Evolutionary conservation across 2,888 invertebrate species (phyloP), one percentile per base, ranked within the genome.

Genomic region (Oscheius sp.): DNA sequence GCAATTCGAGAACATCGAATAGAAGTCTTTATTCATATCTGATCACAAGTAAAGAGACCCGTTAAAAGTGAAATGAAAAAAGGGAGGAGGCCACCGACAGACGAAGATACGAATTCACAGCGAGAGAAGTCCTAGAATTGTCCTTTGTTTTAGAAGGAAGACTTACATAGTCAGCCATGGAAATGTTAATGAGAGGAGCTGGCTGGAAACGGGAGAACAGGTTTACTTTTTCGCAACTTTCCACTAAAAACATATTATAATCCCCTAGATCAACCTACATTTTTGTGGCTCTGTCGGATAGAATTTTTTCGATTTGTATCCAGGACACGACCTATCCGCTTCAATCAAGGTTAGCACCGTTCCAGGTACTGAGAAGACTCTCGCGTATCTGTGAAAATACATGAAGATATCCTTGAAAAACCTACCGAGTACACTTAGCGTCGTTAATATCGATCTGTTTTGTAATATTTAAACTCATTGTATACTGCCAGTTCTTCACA

Each of bases 281-380:
- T 74, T 74, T 14, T 56, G 33, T 0, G 74, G 75, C 38, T 72
- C 65, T 14, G 72, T 57, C 20, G 71, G 69, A 36, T 65, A 70
- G 12, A 24, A 32, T 20, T 51, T 62, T 36, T 71, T 71, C 22
- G 71, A 56, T 54, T 33, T 63, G 45, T 71, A 75, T 14, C 59
- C 45, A n/a, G 59, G 54, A 69, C 78, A 78, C 0, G 75, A 62
- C 9, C 67, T 45, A 47, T 74, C 74, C 1, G 71, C 70, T 20
- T 76, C 67, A n/a, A 79, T 67, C 51, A 79, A 65, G 17, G 74
- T 68, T 24, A 79, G 70, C 8, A 70, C 73, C 22, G 79, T 79
- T 9, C 67, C 67, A 1, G 73, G 69, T 20, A 79, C 68, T 20
- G 73, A 62, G 66, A 72, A 72, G 26, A 79, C 36, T 51, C 70